A percentile compares a stretch with the other conserved stretches of the same genome.
Conservation (phyloP, 2,888 invertebrate genomes). For the Drosophila borealis region DNA sequence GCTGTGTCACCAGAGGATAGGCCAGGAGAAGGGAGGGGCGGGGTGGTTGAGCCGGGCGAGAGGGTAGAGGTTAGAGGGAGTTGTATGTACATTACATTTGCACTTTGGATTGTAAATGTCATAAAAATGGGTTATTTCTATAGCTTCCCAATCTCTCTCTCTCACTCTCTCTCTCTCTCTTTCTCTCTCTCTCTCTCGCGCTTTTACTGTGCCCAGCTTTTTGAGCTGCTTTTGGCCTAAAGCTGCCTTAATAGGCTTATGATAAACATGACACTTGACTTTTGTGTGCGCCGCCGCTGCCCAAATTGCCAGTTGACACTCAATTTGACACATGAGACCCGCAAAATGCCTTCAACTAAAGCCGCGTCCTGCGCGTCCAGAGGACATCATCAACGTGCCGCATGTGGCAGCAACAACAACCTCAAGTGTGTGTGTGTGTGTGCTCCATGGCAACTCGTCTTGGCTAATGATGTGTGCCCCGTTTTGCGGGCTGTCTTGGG, state of each 20-base stretch:
- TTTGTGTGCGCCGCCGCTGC: constrained; percentile 38
- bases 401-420: constrained; percentile 47
- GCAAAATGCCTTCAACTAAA: constrained; percentile 48
- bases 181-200: background rate
- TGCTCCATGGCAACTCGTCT: constrained; percentile 73
- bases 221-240: constrained; percentile 45
- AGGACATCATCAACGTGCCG: constrained; percentile 30
- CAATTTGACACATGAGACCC: constrained; percentile 82
- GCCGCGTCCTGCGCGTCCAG: constrained; percentile 36
- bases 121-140: constrained; percentile 74
- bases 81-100: constrained; percentile 24
- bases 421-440: constrained; percentile 64
- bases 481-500: constrained; percentile 27
- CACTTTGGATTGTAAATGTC: constrained; percentile 54
- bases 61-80: background rate
- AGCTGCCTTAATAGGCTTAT: constrained; percentile 84
- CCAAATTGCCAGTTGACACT: constrained; percentile 84
- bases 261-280: constrained; percentile 84
- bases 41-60: background rate
- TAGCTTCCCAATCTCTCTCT: constrained; percentile 55
- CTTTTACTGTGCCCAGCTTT: background rate
- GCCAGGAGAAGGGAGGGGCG: constrained; percentile 11
- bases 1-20: constrained; percentile 49
- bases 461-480: constrained; percentile 78
- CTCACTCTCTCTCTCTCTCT: background rate